A percentile compares a stretch with the other conserved stretches of the same genome.
Evolutionary conservation across 2,113 vertebrate species (phyloP).

Genomic region (Gulo gulo): DNA sequence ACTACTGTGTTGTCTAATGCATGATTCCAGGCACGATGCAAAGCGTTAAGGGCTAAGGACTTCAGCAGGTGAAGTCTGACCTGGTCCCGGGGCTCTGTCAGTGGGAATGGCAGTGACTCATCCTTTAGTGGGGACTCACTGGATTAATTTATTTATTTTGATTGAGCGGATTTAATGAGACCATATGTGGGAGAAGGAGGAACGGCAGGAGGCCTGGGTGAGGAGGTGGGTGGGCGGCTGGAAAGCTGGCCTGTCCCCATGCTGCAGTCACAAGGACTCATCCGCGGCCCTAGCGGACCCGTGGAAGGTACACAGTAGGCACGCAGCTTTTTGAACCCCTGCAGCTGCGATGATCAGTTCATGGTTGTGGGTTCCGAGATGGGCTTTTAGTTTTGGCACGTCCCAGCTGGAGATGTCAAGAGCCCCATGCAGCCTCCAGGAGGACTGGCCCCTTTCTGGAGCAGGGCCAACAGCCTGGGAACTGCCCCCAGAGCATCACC

Average conservation of each 20-base stretch:
- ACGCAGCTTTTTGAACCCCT: neutral
- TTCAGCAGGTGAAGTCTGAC: neutral
- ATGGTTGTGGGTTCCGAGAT: neutral
- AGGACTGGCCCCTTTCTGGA: neutral
- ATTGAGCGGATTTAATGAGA: neutral
- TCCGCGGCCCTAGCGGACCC: neutral
- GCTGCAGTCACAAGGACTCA: neutral
- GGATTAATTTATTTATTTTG: neutral
- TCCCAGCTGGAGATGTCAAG: neutral
- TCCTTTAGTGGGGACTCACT: neutral
- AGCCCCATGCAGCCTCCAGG: neutral
- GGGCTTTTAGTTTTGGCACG: neutral
- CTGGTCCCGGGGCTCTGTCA: neutral
- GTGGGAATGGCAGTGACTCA: neutral
- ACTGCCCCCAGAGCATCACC: neutral
- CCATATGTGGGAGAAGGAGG: neutral
- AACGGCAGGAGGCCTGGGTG: neutral
- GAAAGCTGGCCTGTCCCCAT: neutral
- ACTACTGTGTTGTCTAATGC: neutral
- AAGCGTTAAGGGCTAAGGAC: neutral
- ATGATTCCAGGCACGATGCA: neutral
- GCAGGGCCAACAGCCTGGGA: neutral
- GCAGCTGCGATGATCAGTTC: neutral
- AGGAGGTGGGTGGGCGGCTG: neutral
- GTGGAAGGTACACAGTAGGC: neutral